Conservation (phyloP, 2,113 vertebrate species). For the Mus spicilegus region DNA sequence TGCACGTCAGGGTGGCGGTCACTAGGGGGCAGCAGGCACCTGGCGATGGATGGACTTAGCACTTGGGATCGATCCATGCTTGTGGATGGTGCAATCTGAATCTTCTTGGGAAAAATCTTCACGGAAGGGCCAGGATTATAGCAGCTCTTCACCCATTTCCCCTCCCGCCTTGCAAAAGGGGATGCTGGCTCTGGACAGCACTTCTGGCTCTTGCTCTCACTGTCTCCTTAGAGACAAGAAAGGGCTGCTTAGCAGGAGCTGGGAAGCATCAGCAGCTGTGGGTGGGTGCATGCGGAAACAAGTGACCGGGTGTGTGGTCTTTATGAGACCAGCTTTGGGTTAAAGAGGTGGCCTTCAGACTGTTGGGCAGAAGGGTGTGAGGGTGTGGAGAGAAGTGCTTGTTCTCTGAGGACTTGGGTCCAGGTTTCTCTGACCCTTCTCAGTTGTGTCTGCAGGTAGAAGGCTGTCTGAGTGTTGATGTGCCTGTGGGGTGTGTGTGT, state of each 20-base stretch:
- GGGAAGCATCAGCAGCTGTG: background rate
- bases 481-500: too few relatives aligned
- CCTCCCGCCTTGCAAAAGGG: background rate
- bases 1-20: constrained; percentile 68
- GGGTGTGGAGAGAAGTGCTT: background rate
- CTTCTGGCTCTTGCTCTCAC: constrained; percentile 3
- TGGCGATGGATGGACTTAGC: background rate
- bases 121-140: accelerated
- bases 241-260: background rate
- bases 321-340: background rate
- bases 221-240: background rate
- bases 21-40: constrained; percentile 70
- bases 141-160: background rate
- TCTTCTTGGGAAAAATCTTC: background rate
- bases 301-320: background rate
- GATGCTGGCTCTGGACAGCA: background rate
- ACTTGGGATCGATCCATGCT: background rate
- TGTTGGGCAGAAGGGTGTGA: background rate
- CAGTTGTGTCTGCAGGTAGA: background rate
- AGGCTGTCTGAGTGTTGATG: background rate
- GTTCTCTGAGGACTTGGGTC: background rate
- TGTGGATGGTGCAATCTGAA: background rate
- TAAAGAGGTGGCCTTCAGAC: background rate
- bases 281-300: background rate
- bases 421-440: constrained; percentile 1